Percentiles rank a stretch among this genome's conserved stretches.
Conservation (phyloP, 37 sponge, comb jelly and placozoan genomes). For the Theonella swinhoei region DNA sequence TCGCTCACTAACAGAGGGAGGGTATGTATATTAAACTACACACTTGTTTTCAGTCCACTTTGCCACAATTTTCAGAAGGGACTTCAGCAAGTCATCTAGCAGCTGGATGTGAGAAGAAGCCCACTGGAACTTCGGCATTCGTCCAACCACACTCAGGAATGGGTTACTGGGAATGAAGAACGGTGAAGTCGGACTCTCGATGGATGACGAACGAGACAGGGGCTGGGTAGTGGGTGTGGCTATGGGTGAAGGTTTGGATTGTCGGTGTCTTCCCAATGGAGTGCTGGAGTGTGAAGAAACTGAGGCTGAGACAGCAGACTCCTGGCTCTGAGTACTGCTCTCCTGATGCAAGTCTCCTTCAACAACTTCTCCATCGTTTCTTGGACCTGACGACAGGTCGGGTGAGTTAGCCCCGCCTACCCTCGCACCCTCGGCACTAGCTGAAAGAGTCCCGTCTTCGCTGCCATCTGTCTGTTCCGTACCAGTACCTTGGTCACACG, state of each 20-base stretch:
- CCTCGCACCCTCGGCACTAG: background rate
- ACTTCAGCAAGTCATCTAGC: constrained; percentile 53
- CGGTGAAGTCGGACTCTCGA: constrained; percentile 16
- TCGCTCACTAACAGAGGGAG: too few species aligned
- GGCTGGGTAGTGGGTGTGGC: background rate
- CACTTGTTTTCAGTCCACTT: constrained; percentile 60
- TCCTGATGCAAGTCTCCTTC: too few species aligned
- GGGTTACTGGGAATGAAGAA: constrained; percentile 47
- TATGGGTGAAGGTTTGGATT: background rate
- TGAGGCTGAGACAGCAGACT: background rate
- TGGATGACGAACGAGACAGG: constrained; percentile 1
- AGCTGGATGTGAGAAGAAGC: constrained; percentile 47
- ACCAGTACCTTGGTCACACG: too few species aligned
- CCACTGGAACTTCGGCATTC: constrained; percentile 77
- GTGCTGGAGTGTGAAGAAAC: background rate
- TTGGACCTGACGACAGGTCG: background rate
- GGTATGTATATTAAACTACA: too few species aligned
- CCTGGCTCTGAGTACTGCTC: background rate
- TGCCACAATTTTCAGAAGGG: constrained; percentile 32
- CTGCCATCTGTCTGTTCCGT: background rate
- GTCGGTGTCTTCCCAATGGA: background rate
- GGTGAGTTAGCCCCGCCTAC: background rate
- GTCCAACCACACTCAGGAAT: constrained; percentile 33
- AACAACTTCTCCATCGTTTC: background rate
- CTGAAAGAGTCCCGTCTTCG: background rate